phyloP scores from a whole-genome alignment of 2,888 invertebrate species.

The Schrankia costaestrigalis region DNA sequence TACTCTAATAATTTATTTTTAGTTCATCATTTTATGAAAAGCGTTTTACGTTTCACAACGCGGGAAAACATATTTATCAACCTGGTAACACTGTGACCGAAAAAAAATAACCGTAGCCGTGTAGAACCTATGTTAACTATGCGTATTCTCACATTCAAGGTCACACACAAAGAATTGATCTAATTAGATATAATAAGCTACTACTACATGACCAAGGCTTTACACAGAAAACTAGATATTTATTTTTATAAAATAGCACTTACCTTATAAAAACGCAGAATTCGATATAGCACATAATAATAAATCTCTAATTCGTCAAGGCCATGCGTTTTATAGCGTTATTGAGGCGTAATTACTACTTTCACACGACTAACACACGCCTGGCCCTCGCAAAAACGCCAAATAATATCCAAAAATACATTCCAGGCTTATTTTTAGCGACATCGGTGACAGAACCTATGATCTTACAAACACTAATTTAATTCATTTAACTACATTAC shows the following conservation, averaged over 20 bases:
- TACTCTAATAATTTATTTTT: too few species aligned
- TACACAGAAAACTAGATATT: too few species aligned
- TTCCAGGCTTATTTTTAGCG: slow-evolving; percentile 69
- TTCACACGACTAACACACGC: slow-evolving; percentile 65
- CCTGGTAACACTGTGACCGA: slow-evolving; percentile 17
- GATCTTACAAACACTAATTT: slow-evolving; percentile 47
- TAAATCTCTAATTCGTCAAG: slow-evolving; percentile 44
- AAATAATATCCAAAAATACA: slow-evolving; percentile 73
- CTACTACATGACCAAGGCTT: too few species aligned
- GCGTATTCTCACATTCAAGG: slow-evolving; percentile 35
- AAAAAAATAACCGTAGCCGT: slow-evolving; percentile 12
- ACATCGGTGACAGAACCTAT: slow-evolving; percentile 56
- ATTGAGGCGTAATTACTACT: slow-evolving; percentile 56
- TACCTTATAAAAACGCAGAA: slow-evolving; percentile 24
- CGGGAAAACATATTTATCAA: slow-evolving; percentile 13
- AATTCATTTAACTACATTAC: slow-evolving; percentile 37
- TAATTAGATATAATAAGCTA: slow-evolving; percentile 31
- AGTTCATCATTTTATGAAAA: not conserved
- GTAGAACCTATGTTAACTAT: slow-evolving; percentile 21
- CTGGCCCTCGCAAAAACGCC: slow-evolving; percentile 64
- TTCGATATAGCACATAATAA: slow-evolving; percentile 22
- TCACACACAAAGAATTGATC: slow-evolving; percentile 32
- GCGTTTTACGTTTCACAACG: slow-evolving; percentile 1
- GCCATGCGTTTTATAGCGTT: slow-evolving; percentile 39
- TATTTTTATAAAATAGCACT: too few species aligned